Evolutionary conservation across 1,140 invertebrate species (phyloP).

Genomic region (Neodiprion virginianus): DNA sequence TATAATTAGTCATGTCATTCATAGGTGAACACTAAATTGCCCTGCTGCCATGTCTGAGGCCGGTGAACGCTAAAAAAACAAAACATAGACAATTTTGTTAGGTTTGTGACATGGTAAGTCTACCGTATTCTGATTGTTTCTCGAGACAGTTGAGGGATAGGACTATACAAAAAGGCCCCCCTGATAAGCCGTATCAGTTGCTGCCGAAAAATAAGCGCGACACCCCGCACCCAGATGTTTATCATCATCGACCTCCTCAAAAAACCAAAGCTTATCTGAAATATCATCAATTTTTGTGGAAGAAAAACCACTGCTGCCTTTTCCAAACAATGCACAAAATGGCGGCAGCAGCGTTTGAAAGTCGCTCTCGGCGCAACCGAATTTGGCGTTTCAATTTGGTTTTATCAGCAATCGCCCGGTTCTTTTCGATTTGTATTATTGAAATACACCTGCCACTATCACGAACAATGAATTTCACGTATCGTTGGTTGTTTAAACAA

Average conservation of each 20-base stretch:
- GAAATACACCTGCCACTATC: too few relatives aligned
- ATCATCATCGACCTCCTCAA: conserved; percentile 2
- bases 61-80: too few relatives aligned
- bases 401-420: neutral
- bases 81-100: neutral
- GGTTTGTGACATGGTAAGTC: conserved; percentile 6
- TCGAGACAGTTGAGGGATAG: too few relatives aligned
- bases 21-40: too few relatives aligned
- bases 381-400: neutral
- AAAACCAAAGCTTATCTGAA: neutral
- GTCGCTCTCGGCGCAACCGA: neutral
- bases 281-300: neutral
- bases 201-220: neutral
- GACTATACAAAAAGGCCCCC: too few relatives aligned
- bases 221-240: neutral
- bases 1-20: too few relatives aligned
- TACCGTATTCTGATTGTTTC: neutral
- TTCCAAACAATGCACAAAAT: neutral
- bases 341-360: neutral
- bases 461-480: neutral
- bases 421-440: conserved; percentile 3
- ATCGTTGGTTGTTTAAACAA: neutral
- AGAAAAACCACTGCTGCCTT: neutral
- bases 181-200: neutral
- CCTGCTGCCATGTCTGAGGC: too few relatives aligned